phyloP scores from a whole-genome alignment of 1,140 invertebrate genomes.

The Probaryconus sp. region DNA sequence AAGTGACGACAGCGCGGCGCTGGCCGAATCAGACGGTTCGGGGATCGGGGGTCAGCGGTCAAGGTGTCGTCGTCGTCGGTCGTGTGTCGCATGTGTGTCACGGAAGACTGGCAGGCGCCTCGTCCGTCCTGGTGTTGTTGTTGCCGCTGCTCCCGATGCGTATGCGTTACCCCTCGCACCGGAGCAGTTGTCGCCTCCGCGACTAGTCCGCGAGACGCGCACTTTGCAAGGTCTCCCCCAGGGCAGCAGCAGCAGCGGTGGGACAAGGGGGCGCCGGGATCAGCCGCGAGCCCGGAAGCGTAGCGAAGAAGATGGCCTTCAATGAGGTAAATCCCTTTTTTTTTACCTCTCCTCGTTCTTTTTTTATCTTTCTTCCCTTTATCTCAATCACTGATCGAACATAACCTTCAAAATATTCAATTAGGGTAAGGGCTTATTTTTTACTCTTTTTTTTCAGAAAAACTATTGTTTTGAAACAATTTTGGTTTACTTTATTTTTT shows the following conservation, averaged over 20 bases:
- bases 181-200: slow-evolving; percentile 57
- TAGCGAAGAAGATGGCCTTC: slow-evolving; percentile 78
- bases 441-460: no score
- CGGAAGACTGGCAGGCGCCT: slow-evolving; percentile 68
- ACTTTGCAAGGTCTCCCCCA: slow-evolving; percentile 36
- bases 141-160: slow-evolving; percentile 22
- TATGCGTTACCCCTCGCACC: slow-evolving; percentile 18
- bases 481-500: no score
- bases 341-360: not conserved
- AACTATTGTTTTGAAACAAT: no score
- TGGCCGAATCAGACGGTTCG: no score
- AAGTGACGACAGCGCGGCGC: no score
- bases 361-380: no score
- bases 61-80: slow-evolving; percentile 65
- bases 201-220: slow-evolving; percentile 61
- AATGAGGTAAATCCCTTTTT: slow-evolving; percentile 71
- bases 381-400: no score
- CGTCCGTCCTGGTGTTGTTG: slow-evolving; percentile 53
- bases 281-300: slow-evolving; percentile 73
- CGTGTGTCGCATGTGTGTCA: slow-evolving; percentile 75
- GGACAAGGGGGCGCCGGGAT: slow-evolving; percentile 75
- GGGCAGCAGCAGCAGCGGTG: slow-evolving; percentile 65
- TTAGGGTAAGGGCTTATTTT: no score
- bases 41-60: slow-evolving; percentile 50
- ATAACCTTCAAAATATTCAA: no score